phyloP scores from a whole-genome alignment of 2,797 vertebrate species.

The Coranthus polyacanthus region DNA sequence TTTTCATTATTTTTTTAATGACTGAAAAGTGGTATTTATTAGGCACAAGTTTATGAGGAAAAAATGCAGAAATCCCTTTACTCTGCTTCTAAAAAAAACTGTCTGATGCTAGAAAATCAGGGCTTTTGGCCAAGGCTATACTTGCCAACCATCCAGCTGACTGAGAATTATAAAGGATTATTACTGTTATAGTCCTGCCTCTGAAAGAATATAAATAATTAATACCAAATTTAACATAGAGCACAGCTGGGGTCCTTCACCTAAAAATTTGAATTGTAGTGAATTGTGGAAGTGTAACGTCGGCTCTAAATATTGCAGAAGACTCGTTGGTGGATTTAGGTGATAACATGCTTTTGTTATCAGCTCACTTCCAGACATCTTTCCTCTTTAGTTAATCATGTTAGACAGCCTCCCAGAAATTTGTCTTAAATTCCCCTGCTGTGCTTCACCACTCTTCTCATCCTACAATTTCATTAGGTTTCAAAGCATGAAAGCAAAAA shows the following conservation, averaged over 20 bases:
- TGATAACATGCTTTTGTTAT: conserved; percentile 43
- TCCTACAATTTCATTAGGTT: conserved; percentile 27
- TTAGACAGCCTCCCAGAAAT: conserved; percentile 50
- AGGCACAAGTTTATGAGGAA: not conserved
- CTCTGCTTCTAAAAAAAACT: not conserved
- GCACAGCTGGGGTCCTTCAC: not conserved
- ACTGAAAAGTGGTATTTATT: too few relatives aligned
- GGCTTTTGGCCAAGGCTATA: not conserved
- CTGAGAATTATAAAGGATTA: not conserved
- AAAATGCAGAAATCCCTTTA: not conserved
- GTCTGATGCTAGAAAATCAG: conserved; percentile 3
- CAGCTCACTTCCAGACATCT: conserved; percentile 51
- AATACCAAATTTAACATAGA: not conserved
- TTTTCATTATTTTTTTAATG: not conserved
- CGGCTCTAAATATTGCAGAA: not conserved
- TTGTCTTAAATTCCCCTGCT: conserved; percentile 40
- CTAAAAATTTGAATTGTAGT: not conserved
- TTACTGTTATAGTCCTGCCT: not conserved
- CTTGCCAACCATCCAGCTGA: not conserved
- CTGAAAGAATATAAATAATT: not conserved
- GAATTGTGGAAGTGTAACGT: conserved; percentile 9
- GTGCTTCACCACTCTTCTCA: conserved; percentile 45
- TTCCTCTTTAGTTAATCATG: conserved; percentile 58
- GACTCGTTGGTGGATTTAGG: conserved; percentile 26
- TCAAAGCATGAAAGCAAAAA: conserved; percentile 7